These are phyloP conservation scores for Syngnathus scovelli DNA, from an alignment of 2,113 vertebrate species.

Conservation along the genomic window DNA sequence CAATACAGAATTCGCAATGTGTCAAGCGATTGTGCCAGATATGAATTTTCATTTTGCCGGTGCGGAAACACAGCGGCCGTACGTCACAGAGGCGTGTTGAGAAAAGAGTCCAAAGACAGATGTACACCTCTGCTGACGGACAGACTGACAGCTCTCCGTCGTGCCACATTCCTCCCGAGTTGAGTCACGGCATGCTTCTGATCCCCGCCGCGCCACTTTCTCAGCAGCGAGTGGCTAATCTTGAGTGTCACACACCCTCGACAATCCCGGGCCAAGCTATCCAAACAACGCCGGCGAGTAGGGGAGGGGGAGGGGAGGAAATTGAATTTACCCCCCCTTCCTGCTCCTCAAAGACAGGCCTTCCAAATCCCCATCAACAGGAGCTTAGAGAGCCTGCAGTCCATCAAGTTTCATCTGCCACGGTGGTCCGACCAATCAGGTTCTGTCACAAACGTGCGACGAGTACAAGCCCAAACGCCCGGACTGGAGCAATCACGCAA, in stretches of 20 bases:
- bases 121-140: slow-evolving; percentile 30
- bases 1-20: too few relatives aligned
- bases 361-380: slow-evolving; percentile 67
- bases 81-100: neutral
- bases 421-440: slow-evolving; percentile 64
- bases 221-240: slow-evolving; percentile 49
- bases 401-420: slow-evolving; percentile 68
- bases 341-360: slow-evolving; percentile 56
- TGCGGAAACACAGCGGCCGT: neutral
- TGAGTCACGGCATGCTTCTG: slow-evolving; percentile 45
- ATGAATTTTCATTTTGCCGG: neutral
- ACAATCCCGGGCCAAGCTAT: slow-evolving; percentile 56
- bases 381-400: slow-evolving; percentile 65
- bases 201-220: slow-evolving; percentile 48
- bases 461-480: slow-evolving; percentile 16
- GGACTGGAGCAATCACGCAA: slow-evolving; percentile 9
- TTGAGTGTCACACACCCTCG: slow-evolving; percentile 61
- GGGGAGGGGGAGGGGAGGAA: slow-evolving; percentile 65
- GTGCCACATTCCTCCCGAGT: slow-evolving; percentile 47
- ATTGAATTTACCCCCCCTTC: slow-evolving; percentile 56
- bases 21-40: too few relatives aligned
- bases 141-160: slow-evolving; percentile 42
- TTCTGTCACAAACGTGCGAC: slow-evolving; percentile 30
- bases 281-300: slow-evolving; percentile 57
- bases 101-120: slow-evolving; percentile 17